These are phyloP conservation scores for silkworm (Bombyx mori) DNA, from an alignment of 1,140 invertebrate genomes.

Conservation along the genomic window DNA sequence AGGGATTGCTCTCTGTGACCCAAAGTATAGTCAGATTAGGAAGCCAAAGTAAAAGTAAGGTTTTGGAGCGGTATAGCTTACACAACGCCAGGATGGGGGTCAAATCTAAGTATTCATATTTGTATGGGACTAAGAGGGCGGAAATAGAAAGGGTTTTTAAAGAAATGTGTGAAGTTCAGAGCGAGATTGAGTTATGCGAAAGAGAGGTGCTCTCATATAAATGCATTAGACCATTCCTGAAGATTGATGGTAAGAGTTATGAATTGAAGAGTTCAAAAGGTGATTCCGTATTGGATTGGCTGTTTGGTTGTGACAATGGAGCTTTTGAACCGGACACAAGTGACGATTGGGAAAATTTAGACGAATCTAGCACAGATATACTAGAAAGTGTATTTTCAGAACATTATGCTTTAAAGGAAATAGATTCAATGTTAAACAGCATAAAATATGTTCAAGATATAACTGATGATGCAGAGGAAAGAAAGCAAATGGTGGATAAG, in stretches of 20 bases:
- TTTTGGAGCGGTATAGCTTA: conserved; percentile 68
- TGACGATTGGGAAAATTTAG: conserved; percentile 34
- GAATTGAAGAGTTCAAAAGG: conserved; percentile 35
- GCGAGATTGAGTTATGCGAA: conserved; percentile 50
- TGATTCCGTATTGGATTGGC: conserved; percentile 41
- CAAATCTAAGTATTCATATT: conserved; percentile 45
- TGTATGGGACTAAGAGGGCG: conserved; percentile 40
- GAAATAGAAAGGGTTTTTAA: conserved; percentile 44
- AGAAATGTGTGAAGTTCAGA: conserved; percentile 45
- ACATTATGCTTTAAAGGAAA: conserved; percentile 36
- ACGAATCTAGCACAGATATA: conserved; percentile 21
- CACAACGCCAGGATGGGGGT: conserved; percentile 39
- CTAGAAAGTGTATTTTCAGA: conserved; percentile 50
- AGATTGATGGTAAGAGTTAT: conserved; percentile 25
- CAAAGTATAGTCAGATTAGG: conserved; percentile 80
- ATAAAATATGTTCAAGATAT: conserved; percentile 42
- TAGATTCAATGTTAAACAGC: conserved; percentile 41
- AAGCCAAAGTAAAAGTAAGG: conserved; percentile 76
- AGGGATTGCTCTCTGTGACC: conserved; percentile 75
- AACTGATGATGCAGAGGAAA: conserved; percentile 26
- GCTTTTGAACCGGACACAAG: conserved; percentile 13
- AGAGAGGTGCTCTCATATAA: conserved; percentile 42
- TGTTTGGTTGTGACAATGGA: conserved; percentile 30
- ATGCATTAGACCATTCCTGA: conserved; percentile 35
- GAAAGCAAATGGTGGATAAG: conserved; percentile 32